These are phyloP conservation scores for Drosophila monieri DNA, from an alignment of 2,888 invertebrate genomes.

Conservation along the genomic window DNA sequence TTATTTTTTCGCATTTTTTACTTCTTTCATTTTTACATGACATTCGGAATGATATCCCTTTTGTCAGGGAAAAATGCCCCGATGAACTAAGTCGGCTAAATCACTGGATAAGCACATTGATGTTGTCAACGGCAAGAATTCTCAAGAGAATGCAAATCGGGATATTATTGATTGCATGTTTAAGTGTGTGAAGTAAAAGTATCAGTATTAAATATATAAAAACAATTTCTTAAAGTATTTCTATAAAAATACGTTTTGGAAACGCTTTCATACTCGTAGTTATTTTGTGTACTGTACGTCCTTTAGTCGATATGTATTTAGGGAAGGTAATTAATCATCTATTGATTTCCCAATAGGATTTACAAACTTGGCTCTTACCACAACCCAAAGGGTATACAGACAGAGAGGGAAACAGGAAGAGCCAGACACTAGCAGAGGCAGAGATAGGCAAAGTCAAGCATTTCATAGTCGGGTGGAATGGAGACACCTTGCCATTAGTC, in stretches of 20 bases:
- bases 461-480: conserved; percentile 37
- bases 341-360: conserved; percentile 45
- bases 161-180: conserved; percentile 28
- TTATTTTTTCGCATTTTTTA: conserved; percentile 13
- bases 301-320: conserved; percentile 18
- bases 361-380: conserved; percentile 23
- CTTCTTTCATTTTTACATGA: conserved; percentile 44
- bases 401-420: neutral
- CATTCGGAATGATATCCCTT: conserved; percentile 50
- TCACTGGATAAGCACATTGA: conserved; percentile 42
- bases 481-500: conserved; percentile 40
- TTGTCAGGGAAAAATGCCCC: conserved; percentile 33
- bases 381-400: conserved; percentile 1
- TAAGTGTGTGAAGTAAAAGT: neutral
- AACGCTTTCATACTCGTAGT: neutral
- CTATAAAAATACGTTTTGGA: neutral
- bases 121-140: conserved; percentile 43
- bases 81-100: conserved; percentile 42
- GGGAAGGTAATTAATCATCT: conserved; percentile 42
- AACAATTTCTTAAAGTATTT: neutral
- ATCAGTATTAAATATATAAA: neutral
- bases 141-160: conserved; percentile 14
- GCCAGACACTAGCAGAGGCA: neutral
- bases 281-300: conserved; percentile 4
- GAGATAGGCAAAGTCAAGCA: conserved; percentile 6